Evolutionary conservation across 37 sponge, comb jelly and placozoan species (phyloP), one percentile per base, ranked within the genome.

Genomic region (Ephydatia muelleri): DNA sequence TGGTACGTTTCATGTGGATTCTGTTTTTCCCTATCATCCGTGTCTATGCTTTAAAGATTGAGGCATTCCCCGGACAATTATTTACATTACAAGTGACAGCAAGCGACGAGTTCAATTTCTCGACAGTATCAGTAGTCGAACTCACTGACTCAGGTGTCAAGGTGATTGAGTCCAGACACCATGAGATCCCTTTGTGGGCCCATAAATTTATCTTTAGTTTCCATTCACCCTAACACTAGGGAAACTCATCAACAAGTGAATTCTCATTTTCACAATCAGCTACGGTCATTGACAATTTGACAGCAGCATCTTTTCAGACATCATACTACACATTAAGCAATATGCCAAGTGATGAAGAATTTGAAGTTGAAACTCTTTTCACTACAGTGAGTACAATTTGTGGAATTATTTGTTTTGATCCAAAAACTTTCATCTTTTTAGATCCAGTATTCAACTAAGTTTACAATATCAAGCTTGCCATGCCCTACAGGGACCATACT

Each of bases 51-150:
- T n/a, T 77, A 26, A 21, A 85, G 85, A 34, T 77, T 43, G 27
- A 12, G 11, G 86, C 80, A 32, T 87, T 78, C 43, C 81, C 87
- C 38, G 87, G 87, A 4, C 68, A 87, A 22, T 2, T 6, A 5
- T 23, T 87, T 5, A 75, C 4, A 5, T 32, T 87, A 66, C 25
- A 47, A 12, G 67, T 87, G 31, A 11, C 31, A 36, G 81, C 81
- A 0, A 26, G 13, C 38, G 87, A 87, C 66, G 87, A 87, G 34
- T 47, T 87, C 34, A 28, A 23, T 31, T n/a, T 32, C 8, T 26
- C 67, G 0, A 87, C 87, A 0, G 21, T 75, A 39, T 67, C 68
- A 32, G 43, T 74, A 9, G 40, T 80, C 36, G 21, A 43, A 19
- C 38, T 80, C n/a, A 29, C 22, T 23, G 75, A 57, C 16, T 57